phyloP scores from a whole-genome alignment of 2,888 invertebrate species.

The Punctoribates punctum region DNA sequence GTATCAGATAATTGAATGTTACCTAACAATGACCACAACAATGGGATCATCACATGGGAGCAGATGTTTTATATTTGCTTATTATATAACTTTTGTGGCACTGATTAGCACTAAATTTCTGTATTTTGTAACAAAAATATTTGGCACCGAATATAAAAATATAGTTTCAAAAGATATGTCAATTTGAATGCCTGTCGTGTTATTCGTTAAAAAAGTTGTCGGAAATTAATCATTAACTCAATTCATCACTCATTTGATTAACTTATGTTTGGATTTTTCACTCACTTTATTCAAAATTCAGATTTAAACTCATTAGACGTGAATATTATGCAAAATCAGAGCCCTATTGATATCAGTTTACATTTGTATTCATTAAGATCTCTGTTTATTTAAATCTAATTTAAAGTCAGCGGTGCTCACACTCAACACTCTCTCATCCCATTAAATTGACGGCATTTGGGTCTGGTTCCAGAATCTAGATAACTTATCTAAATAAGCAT shows the following conservation, averaged over 20 bases:
- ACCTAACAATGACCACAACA: too few species aligned
- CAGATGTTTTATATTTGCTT: background rate
- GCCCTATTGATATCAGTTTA: background rate
- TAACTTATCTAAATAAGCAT: too few species aligned
- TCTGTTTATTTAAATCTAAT: background rate
- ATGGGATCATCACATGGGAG: background rate
- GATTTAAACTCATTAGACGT: background rate
- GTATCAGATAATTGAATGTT: background rate
- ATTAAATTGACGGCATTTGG: too few species aligned
- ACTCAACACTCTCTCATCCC: too few species aligned
- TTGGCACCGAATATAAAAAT: background rate
- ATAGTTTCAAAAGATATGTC: background rate
- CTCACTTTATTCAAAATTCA: slow-evolving; percentile 1
- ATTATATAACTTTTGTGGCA: background rate
- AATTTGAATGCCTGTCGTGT: slow-evolving; percentile 4
- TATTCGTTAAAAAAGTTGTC: background rate
- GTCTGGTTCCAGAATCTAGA: too few species aligned
- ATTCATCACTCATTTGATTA: background rate
- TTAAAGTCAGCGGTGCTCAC: background rate
- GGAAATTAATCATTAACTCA: background rate
- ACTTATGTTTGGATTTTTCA: background rate
- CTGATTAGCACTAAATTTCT: slow-evolving; percentile 4
- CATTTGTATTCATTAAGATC: background rate
- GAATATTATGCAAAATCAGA: background rate
- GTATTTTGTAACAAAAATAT: slow-evolving; percentile 2